phyloP scores from a whole-genome alignment of 2,888 invertebrate species.

The Andricus quercusramuli region DNA sequence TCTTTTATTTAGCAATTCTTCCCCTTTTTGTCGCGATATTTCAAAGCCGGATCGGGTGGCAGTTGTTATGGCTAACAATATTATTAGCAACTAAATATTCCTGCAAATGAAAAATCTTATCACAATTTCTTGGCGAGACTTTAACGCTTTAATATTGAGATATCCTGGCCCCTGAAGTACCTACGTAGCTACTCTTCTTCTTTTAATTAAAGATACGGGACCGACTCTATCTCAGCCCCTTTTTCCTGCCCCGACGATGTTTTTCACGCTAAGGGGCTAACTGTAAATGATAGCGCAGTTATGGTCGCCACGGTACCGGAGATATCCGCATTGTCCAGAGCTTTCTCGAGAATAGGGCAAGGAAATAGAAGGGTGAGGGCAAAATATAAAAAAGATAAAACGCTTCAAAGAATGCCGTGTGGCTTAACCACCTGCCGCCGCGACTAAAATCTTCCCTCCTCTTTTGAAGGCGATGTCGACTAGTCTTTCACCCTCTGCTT shows the following conservation, averaged over 20 bases:
- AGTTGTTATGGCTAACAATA: slow-evolving; percentile 24
- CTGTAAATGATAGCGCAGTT: slow-evolving; percentile 78
- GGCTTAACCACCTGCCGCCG: slow-evolving; percentile 61
- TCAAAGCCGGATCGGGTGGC: neutral
- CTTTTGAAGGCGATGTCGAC: slow-evolving; percentile 34
- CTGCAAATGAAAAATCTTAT: slow-evolving; percentile 49
- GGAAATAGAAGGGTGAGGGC: slow-evolving; percentile 41
- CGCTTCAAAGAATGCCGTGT: slow-evolving; percentile 54
- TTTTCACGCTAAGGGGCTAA: slow-evolving; percentile 61
- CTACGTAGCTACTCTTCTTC: slow-evolving; percentile 56
- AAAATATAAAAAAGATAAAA: slow-evolving; percentile 57
- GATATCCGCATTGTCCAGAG: slow-evolving; percentile 57
- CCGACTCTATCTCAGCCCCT: slow-evolving; percentile 67
- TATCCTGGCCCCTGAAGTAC: slow-evolving; percentile 52
- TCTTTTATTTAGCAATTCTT: neutral
- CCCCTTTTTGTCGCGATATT: neutral
- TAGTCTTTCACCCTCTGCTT: slow-evolving; percentile 52
- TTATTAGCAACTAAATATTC: slow-evolving; percentile 37
- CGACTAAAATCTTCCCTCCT: slow-evolving; percentile 44
- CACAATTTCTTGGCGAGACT: slow-evolving; percentile 54
- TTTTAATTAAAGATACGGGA: slow-evolving; percentile 77
- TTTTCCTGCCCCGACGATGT: slow-evolving; percentile 47
- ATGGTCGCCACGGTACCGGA: slow-evolving; percentile 63
- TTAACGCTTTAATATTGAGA: slow-evolving; percentile 63
- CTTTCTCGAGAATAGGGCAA: slow-evolving; percentile 43